A percentile compares a stretch with the other conserved stretches of the same genome.
phyloP scores from a whole-genome alignment of 2,888 invertebrate species.

The Acleris literana region DNA sequence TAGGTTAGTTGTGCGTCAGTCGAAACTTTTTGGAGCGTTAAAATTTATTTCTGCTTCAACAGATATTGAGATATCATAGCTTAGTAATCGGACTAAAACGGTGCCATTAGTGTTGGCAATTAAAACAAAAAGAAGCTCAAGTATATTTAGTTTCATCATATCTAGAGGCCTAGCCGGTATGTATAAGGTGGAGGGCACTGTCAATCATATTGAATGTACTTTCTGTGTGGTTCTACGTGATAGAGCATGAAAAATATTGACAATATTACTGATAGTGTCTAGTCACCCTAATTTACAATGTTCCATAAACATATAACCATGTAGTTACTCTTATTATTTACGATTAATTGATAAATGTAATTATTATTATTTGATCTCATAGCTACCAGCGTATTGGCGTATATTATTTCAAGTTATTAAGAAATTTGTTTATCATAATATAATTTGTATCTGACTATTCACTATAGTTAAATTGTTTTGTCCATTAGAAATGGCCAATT shows the following conservation, averaged over 20 bases:
- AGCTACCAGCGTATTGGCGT: conserved; percentile 60
- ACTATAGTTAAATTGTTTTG: conserved; percentile 48
- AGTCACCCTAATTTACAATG: conserved; percentile 14
- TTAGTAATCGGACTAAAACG: conserved; percentile 22
- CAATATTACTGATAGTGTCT: conserved; percentile 8
- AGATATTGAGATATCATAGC: conserved; percentile 13
- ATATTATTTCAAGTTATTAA: conserved; percentile 32
- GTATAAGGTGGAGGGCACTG: conserved; percentile 7
- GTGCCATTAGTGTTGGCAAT: conserved; percentile 41
- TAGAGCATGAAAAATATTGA: background rate
- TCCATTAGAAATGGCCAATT: conserved; percentile 48
- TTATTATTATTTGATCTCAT: conserved; percentile 71
- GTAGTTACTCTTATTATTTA: conserved; percentile 38
- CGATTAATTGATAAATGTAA: conserved; percentile 44
- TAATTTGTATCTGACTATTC: conserved; percentile 45
- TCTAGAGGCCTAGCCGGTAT: conserved; percentile 53
- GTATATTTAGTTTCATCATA: conserved; percentile 42
- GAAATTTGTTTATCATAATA: conserved; percentile 36
- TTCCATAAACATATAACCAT: conserved; percentile 35
- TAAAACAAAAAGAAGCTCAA: conserved; percentile 47
- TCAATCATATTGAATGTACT: conserved; percentile 1
- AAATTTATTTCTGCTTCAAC: conserved; percentile 8
- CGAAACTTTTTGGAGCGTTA: conserved; percentile 7
- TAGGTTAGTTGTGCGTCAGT: conserved; percentile 24
- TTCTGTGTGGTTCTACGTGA: background rate